Base-by-base conservation (phyloP, 1,140 invertebrate genomes). In the Drosophila varians region DNA sequence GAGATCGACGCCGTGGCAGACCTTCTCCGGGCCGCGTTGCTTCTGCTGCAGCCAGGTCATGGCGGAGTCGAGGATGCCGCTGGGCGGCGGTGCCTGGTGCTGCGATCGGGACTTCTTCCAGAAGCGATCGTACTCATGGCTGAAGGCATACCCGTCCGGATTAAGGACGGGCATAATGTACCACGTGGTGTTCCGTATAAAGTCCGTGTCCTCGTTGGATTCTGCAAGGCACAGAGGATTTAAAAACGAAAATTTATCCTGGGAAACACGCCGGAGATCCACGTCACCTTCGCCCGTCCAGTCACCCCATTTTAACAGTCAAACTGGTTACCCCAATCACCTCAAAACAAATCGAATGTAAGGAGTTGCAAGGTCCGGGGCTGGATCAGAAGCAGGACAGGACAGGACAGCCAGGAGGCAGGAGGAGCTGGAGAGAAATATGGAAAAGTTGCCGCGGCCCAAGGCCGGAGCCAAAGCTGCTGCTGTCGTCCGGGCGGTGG, bases 141-240 rank as follows among this genome's bases (percentile, higher is more conserved):
- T 94, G 78, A 94, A 96, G 71, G 95, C 95, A 87, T 96, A 96
- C 1, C 96, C 96, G 84, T 97, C 96, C 0, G 96, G 96, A 92
- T 97, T 97, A 12, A 93, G 91, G 7, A 96, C 93, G 0, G 96
- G 96, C 76, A 97, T 91, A 31, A 98, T 94, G 82, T 94, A 94
- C 94, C 96, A 97, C 74, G 88, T 90, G 18, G 89, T 90, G 31
- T 91, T 90, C 2, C 74, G 62, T 21, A 91, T 73, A 9, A 83
- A 83, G 12, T 89, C 83, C 12, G 80, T 58, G 3, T 90, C 74
- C n/a, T 56, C 73, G 46, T 66, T 71, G 69, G 34, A 77, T n/a
- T 86, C 80, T 86, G 43, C 0, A 12, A 9, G 16, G 5, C 0
- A 19, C 0, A 42, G 2, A 42, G 9, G 16, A 31, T 11, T 31